Base-by-base conservation (phyloP, 2,888 invertebrate genomes). In the Drymonia ruficornis region DNA sequence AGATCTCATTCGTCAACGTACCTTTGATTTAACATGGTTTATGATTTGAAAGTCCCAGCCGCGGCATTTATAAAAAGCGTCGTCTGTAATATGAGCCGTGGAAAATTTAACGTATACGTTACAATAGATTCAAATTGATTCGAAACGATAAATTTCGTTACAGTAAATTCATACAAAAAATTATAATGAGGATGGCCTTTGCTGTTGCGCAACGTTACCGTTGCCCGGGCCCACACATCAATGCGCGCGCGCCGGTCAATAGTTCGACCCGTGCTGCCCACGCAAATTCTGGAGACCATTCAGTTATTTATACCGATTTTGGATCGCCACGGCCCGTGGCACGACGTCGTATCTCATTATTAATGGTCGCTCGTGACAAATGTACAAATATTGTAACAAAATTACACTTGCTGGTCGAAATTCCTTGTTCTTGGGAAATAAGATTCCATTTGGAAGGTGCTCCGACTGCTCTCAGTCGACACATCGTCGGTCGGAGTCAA, bases 211-310 rank as follows among this genome's bases (percentile, higher is more conserved):
- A 78, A 74, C 58, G 53, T 50, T 65, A 64, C 56, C 59, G 56
- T 51, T 65, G 65, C 58, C 65, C 70, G 70, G 67, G 68, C 69
- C 69, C 78, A 70, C 71, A 70, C 52, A 44, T 59, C 61, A 58
- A 46, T 60, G 63, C 64, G 66, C 70, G 66, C 65, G 70, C 67
- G 66, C 60, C 74, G 76, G 79, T 80, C 79, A 80, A 81, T 72
- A 75, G 74, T 72, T 78, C 70, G 63, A 52, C 61, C 54, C 53
- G 58, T 67, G 65, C 45, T 16, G 45, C 75, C 71, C 63, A 70
- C 75, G 60, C 61, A n/a, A 55, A 28, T 60, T 59, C 59, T 65
- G 56, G 54, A 63, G 36, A 6, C 13, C 29, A 16, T 43, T 46
- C 48, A 49, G 34, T 51, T 19, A 44, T 65, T 62, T 60, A 63